Evolutionary conservation across 2,113 vertebrate species (phyloP).

Genomic region (Gallinago media): DNA sequence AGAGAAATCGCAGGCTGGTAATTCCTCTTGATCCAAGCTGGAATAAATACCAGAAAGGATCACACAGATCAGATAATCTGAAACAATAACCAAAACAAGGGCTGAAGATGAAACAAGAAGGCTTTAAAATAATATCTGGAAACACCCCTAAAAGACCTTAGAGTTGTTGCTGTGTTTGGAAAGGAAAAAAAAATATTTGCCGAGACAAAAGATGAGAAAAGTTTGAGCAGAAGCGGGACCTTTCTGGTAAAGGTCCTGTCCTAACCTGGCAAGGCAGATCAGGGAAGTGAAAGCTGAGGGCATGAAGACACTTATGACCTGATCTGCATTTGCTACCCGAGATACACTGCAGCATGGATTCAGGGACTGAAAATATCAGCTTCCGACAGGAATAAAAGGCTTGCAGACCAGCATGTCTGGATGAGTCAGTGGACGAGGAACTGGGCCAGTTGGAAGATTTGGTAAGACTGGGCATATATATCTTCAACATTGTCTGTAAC

Average conservation of each 20-base stretch:
- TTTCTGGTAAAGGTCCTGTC: neutral
- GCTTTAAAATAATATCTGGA: neutral
- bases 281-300: neutral
- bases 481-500: slow-evolving; percentile 23
- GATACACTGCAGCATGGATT: neutral
- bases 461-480: neutral
- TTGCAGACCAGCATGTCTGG: neutral
- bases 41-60: neutral
- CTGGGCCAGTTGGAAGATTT: slow-evolving; percentile 35
- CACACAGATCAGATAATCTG: neutral
- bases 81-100: neutral
- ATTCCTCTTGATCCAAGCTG: slow-evolving; percentile 44
- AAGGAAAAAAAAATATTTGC: neutral
- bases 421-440: slow-evolving; percentile 27
- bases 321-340: neutral
- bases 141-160: neutral
- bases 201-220: neutral
- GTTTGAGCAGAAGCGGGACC: rapidly evolving
- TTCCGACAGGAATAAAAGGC: neutral
- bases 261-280: rapidly evolving
- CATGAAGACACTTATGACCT: neutral
- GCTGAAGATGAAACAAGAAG: neutral
- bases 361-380: neutral
- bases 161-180: neutral
- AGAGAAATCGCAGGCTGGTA: slow-evolving; percentile 1